Base-by-base conservation (phyloP, 1,140 invertebrate species). In the Bombus polaris region DNA sequence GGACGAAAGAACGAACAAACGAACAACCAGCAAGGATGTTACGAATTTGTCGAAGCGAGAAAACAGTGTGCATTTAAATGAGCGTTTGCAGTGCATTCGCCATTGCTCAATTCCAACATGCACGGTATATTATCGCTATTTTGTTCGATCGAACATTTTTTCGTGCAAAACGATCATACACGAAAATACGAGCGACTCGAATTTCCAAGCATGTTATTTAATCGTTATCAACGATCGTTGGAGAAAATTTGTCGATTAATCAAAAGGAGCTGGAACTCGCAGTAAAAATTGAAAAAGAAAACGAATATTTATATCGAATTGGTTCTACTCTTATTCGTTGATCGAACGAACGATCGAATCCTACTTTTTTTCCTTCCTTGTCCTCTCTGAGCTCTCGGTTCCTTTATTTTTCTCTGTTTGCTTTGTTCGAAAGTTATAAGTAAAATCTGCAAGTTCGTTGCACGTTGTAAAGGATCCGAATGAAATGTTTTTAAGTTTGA, bases 301-400 rank as follows among this genome's bases (percentile, higher is more conserved):
- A 32, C 10, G 42, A 32, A 37, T 9, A n/a, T 28, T 37, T 57
- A 2, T 22, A 37, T 53, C 65, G 42, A 79, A 37, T 79, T 68
- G 12, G 13, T 81, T 39, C 39, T n/a, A 35, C 39, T 68, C 9
- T 66, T 66, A 25, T 22, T 66, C 8, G 25, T 42, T 39, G 37
- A 65, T 65, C 37, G 57, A 42, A 78, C 28, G 37, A 65, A 62
- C 75, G 57, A 78, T 78, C 75, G 59, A 39, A 42, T 42, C 12
- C 32, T 65, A 22, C 57, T 32, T 18, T 65, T 32, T 42, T 15
- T 25, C 5, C 5, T 44, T 32, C 22, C 39, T 59, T 57, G 10
- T 37, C 4, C 4, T 47, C 18, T 22, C 15, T 22, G 28, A 13
- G n/a, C 18, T 47, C 42, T 22, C 9, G 42, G 6, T 28, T 57